Evolutionary conservation across 2,113 vertebrate genomes (phyloP), one percentile per base, ranked within the genome.

Genomic region (Sebastes schlegelii): DNA sequence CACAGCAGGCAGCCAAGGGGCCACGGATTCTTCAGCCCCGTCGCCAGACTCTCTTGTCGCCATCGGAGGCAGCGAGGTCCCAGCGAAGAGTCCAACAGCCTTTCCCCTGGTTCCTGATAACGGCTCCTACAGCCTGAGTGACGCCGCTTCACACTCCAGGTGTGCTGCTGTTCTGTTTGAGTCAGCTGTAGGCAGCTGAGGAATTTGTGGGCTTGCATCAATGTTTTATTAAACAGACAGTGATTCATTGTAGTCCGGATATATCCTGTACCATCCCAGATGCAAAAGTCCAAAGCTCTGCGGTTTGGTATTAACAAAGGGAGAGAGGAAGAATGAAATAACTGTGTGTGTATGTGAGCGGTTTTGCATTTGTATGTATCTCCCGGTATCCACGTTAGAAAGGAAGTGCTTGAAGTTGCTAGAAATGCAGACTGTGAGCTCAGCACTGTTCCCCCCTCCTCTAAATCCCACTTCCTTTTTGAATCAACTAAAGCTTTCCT

Each of bases 121-220:
- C 60, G 94, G 96, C 84, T 94, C 96, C 83, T 97, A 96, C 86
- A 95, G 94, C 66, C 94, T 96, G 6, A 97, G 94, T 5, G 97
- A 99, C 10, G 94, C 92, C 0, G 88, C 96, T 40, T 97, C 97
- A 1, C 97, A 97, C 74, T 95, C 97, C 89, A 98, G 98, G 98
- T 98, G 85, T 57, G 89, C 76, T 72, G 49, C 40, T 54, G 17
- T 67, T 83, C 55, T 88, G 7, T 74, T 74, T 12, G 11, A 55
- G 48, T 85, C 84, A 80, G 74, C 82, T 79, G 46, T 64, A 64
- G 46, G 73, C 64, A 81, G 49, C 78, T 68, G n/a, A 75, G n/a
- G 73, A 75, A 80, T 88, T 70, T 71, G n/a, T 82, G 52, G 12
- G 42, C 10, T 46, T 21, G 46, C 69, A 77, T 86, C 62, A 86